Evolutionary conservation across 2,888 invertebrate species (phyloP).

Genomic region (Anoncus sp.): DNA sequence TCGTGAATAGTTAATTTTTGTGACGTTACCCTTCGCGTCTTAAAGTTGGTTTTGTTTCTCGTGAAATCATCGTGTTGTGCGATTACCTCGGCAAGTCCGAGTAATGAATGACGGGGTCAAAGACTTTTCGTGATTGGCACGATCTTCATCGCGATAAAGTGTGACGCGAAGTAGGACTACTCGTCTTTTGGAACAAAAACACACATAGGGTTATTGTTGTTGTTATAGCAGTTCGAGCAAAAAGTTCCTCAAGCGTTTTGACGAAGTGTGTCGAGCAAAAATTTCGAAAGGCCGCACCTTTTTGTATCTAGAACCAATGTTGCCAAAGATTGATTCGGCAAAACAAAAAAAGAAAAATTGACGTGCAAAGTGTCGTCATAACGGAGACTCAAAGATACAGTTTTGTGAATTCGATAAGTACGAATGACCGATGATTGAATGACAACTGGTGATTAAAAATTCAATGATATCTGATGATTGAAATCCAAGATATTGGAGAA

Average conservation of each 20-base stretch:
- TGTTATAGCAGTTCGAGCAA: background rate
- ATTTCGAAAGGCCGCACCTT: background rate
- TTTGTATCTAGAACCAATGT: conserved; percentile 5
- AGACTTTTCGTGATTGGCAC: conserved; percentile 10
- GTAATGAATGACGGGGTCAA: conserved; percentile 2
- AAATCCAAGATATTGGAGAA: conserved; percentile 38
- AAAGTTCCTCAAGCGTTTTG: background rate
- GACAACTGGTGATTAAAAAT: too few species aligned
- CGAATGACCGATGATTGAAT: too few species aligned
- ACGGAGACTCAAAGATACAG: background rate
- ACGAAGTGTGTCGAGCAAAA: background rate
- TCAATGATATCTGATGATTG: conserved; percentile 19
- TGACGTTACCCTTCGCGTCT: conserved; percentile 18
- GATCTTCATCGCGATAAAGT: conserved; percentile 6
- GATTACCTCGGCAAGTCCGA: background rate
- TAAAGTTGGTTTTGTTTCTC: background rate
- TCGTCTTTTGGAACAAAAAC: background rate
- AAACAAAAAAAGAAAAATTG: too few species aligned
- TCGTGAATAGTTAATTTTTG: conserved; percentile 40
- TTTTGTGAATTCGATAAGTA: conserved; percentile 2
- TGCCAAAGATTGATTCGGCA: background rate
- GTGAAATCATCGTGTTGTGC: background rate
- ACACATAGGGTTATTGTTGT: background rate
- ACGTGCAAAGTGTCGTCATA: background rate
- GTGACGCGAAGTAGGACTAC: background rate